Evolutionary conservation across 2,113 vertebrate species (phyloP).

Genomic region (Raphicerus campestris): DNA sequence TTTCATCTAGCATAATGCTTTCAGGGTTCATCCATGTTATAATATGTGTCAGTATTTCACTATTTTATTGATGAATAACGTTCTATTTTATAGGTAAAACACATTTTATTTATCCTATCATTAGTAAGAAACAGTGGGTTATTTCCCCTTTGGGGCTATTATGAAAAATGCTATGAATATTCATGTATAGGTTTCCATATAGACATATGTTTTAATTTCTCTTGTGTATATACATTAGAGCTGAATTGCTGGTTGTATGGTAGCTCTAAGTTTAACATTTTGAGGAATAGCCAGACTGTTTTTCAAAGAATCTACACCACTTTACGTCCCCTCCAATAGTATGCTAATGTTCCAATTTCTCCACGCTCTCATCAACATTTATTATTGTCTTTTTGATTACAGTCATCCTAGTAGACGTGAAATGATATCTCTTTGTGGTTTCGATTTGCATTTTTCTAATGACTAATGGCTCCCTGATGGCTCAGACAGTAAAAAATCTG

Average conservation of each 20-base stretch:
- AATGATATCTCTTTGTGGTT: not conserved
- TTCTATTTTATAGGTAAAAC: not conserved
- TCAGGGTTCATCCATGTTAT: too few relatives aligned
- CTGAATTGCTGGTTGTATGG: not conserved
- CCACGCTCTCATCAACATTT: not conserved
- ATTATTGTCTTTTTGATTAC: not conserved
- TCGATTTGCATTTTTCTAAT: not conserved
- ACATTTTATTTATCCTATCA: not conserved
- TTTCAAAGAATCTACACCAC: not conserved
- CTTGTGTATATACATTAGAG: not conserved
- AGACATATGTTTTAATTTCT: not conserved
- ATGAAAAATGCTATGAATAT: not conserved
- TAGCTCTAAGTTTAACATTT: not conserved
- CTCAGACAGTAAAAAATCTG: not conserved
- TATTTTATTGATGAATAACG: not conserved
- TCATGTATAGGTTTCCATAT: not conserved
- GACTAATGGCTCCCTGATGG: not conserved
- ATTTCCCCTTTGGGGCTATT: not conserved
- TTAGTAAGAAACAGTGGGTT: not conserved
- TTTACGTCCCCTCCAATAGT: not conserved
- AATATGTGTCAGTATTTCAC: too few relatives aligned
- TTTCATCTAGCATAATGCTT: too few relatives aligned
- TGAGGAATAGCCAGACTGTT: not conserved
- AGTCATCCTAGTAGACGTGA: not conserved
- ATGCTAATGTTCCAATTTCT: not conserved